These are phyloP conservation scores for Empidonax traillii DNA, from an alignment of 2,113 vertebrate species.

Conservation along the genomic window DNA sequence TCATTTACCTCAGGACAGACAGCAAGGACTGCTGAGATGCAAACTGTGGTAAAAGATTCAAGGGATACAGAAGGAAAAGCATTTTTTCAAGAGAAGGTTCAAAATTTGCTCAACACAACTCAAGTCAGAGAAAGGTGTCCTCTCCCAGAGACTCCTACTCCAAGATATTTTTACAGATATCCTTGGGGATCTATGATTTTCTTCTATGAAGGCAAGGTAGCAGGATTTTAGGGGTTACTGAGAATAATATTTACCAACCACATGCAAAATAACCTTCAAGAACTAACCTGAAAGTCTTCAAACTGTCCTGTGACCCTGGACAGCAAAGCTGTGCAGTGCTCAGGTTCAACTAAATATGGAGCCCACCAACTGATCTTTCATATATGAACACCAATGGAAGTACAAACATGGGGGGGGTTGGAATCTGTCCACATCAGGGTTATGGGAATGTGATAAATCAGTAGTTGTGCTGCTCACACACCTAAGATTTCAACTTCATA, in stretches of 20 bases:
- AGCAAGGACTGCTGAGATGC: not conserved
- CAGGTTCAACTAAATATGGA: not conserved
- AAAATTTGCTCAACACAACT: not conserved
- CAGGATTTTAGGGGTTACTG: not conserved
- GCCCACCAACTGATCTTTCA: not conserved
- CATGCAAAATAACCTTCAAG: not conserved
- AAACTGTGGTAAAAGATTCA: not conserved
- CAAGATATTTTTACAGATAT: not conserved
- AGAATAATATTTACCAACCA: not conserved
- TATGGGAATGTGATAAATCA: not conserved
- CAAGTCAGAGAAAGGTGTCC: not conserved
- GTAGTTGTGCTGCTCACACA: conserved; percentile 57
- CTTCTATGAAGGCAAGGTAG: not conserved
- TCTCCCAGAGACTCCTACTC: not conserved
- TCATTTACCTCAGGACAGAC: not conserved
- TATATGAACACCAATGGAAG: not conserved
- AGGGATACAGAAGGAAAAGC: not conserved
- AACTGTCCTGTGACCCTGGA: not conserved
- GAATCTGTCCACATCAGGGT: not conserved
- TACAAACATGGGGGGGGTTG: not conserved
- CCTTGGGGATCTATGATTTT: not conserved
- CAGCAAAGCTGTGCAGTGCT: not conserved
- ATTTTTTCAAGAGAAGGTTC: not conserved
- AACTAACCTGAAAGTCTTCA: not conserved
- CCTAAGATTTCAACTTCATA: conserved; percentile 91